Evolutionary conservation across 1,140 invertebrate species (phyloP), one percentile per base, ranked within the genome.

Genomic region (Lordiphosa clarofinis): DNA sequence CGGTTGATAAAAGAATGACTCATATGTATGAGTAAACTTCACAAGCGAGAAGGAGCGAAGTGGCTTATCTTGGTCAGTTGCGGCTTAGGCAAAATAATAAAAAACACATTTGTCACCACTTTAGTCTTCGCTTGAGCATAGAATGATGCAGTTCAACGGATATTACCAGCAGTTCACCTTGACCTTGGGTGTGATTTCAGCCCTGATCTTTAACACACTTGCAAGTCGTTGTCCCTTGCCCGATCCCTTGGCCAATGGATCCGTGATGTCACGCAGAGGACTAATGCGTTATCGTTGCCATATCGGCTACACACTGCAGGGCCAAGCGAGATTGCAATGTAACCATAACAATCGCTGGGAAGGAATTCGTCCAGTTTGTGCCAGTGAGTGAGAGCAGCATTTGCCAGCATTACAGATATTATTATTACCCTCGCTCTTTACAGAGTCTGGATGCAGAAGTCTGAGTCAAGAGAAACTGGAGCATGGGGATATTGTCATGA

Each of bases 311-410:
- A 0, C 0, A 0, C 39, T 84, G 0, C 47, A 66, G 11, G 78
- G 78, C 9, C 5, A 7, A 1, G 0, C 1, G 4, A 1, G 15
- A 1, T 0, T 38, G 0, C 11, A 1, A 4, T 82, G 73, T 10
- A 40, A 39, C 4, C 0, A 0, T 1, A 3, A 38, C 19, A 73
- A 79, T 1, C 57, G 56, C 0, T 0, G 73, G 4, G 43, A 2
- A 0, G 79, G 73, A 5, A 56, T 66, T 5, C 39, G 44, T 1
- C 78, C 79, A 4, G 44, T 73, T 5, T 84, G 78, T 71, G 78
- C 73, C 31, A 69, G 78, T 82, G 28, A 84, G 78, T 84, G 24
- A 46, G 31, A 19, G 3, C 9, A 19, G 4, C n/a, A n/a, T n/a
- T n/a, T n/a, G n/a, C n/a, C n/a, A n/a, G n/a, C n/a, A n/a, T n/a